Base-by-base conservation (phyloP, 2,888 invertebrate species). In the Macroteleia sp. region DNA sequence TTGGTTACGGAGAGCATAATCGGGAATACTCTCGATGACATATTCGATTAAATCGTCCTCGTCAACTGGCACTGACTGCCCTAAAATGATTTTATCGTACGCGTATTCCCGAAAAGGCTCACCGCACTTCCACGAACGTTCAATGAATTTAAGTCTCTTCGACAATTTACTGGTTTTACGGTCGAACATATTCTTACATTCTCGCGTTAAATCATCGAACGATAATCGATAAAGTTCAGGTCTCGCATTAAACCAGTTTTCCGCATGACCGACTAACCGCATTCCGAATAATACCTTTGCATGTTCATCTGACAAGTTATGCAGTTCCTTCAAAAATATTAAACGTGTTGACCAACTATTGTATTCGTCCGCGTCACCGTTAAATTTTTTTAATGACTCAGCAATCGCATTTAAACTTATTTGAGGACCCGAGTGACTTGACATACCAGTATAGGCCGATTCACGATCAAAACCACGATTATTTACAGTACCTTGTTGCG, bases 161-260 rank as follows among this genome's bases (percentile, higher is more conserved):
- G 34, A 12, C 10, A 10, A 34, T 34, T 34, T 34, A 34, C 34
- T 34, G 5, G 34, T 12, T 34, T 34, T 34, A 34, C 34, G 34
- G 14, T 12, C 34, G 10, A 34, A 30, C 5, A 30, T 2, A 30
- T 8, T 2, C 9, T 30, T 30, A 10, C 10, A 30, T 10, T 34
- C 14, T 12, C 34, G 10, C 34, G 10, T 12, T 10, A 34, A 12
- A 10, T 34, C 34, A 12, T 34, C 34, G 10, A 34, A 34, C 10
- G 34, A 12, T 12, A 34, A 12, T 10, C 34, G 3, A 34, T 10
- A 34, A 12, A 34, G 14, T 3, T 34, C 34, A 3, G 34, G 14
- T 34, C 14, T 34, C 34, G 34, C 39, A 39, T 39, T 39, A 39
- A 39, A 39, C 39, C 39, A 39, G 5, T 39, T 39, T 14, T 14